Conservation (phyloP, 2,888 invertebrate species). For the Chirona hameri region DNA sequence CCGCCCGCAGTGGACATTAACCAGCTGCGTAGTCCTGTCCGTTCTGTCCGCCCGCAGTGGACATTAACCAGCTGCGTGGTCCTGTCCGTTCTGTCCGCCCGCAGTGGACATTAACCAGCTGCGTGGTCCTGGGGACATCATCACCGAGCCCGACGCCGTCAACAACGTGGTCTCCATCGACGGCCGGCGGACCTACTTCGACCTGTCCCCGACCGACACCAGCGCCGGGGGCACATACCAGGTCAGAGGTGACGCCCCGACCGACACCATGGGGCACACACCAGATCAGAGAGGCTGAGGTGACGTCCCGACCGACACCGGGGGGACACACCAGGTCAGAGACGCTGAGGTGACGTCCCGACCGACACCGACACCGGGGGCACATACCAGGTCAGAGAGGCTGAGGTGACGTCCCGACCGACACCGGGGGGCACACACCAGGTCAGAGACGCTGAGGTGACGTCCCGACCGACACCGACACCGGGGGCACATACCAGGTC, state of each 20-base stretch:
- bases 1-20: conserved; percentile 1
- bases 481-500: no score
- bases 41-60: not conserved
- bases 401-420: no score
- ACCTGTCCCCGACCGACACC: conserved; percentile 58
- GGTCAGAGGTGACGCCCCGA: not conserved
- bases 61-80: not conserved
- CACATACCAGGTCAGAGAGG: no score
- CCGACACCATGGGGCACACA: no score
- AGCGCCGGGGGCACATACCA: conserved; percentile 27
- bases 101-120: conserved; percentile 13
- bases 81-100: not conserved
- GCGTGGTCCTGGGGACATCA: conserved; percentile 27
- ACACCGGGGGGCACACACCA: no score
- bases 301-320: no score
- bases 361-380: no score
- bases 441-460: no score
- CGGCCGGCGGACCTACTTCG: conserved; percentile 82
- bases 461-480: no score
- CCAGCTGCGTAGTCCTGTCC: not conserved
- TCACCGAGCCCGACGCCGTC: conserved; percentile 33
- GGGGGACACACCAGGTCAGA: no score
- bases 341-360: no score
- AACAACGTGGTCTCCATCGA: conserved; percentile 78
- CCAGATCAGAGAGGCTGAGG: no score